Percentiles rank a stretch among this genome's conserved stretches.
phyloP scores from a whole-genome alignment of 2,797 vertebrate genomes.

The Psittacula derbiana region DNA sequence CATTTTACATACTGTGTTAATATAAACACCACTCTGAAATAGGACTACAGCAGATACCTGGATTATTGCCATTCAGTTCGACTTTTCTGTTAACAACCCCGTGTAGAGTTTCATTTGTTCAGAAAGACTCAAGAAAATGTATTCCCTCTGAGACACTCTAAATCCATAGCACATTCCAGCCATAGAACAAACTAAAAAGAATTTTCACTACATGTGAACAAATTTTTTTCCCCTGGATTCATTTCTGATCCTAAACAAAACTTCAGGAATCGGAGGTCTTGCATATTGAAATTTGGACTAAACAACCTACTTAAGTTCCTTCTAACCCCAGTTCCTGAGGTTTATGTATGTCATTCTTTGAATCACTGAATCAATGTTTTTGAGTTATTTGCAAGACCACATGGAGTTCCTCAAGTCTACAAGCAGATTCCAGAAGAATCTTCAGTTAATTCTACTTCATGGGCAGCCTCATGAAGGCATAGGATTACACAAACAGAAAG shows the following conservation, averaged over 20 bases:
- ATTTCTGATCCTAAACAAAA: not conserved
- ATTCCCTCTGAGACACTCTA: constrained; percentile 22
- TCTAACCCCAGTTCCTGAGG: not conserved
- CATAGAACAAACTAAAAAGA: constrained; percentile 6
- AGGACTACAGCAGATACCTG: constrained; percentile 34
- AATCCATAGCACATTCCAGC: constrained; percentile 35
- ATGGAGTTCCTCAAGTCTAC: not conserved
- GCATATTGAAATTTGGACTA: not conserved
- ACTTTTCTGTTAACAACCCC: constrained; percentile 26
- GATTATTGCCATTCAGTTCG: constrained; percentile 48
- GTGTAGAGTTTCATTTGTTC: constrained; percentile 39
- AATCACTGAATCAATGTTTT: not conserved
- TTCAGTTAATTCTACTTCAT: not conserved
- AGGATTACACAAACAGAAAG: not conserved
- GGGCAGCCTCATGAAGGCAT: not conserved
- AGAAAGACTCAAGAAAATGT: not conserved
- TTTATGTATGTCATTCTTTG: not conserved
- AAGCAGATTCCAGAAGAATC: not conserved
- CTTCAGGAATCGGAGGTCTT: not conserved
- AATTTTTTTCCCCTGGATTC: not conserved
- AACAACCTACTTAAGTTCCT: not conserved
- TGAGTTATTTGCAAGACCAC: not conserved
- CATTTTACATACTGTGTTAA: constrained; percentile 34
- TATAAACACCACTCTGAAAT: constrained; percentile 26
- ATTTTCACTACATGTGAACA: constrained; percentile 10